These are phyloP conservation scores for Sphenodon punctatus DNA, from an alignment of 2,797 vertebrate genomes.

Conservation along the genomic window DNA sequence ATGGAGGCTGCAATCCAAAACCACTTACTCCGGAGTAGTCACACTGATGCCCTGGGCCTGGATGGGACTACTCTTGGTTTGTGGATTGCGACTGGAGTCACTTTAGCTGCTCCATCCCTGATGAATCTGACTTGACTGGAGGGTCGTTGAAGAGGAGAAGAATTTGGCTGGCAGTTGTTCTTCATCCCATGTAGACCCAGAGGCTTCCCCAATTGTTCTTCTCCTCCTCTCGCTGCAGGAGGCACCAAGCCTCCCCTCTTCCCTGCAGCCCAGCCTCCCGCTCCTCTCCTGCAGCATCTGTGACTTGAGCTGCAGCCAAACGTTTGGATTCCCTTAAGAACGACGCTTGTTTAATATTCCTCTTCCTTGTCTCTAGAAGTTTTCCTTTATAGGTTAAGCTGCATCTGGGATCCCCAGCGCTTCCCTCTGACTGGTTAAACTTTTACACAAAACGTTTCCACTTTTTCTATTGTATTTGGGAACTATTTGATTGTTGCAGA, in stretches of 20 bases:
- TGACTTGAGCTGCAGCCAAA: slow-evolving; percentile 31
- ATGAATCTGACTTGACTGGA: background rate
- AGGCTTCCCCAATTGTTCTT: background rate
- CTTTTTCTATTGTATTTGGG: background rate
- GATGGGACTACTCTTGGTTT: no score
- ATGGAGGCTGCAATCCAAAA: no score
- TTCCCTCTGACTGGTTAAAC: slow-evolving; percentile 22
- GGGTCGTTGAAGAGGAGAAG: background rate
- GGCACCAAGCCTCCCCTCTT: background rate
- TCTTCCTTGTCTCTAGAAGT: slow-evolving; percentile 42
- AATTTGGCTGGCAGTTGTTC: background rate
- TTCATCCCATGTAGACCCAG: background rate
- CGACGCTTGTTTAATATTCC: slow-evolving; percentile 59
- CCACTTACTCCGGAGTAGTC: no score
- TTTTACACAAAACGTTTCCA: slow-evolving; percentile 20
- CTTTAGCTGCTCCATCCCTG: no score
- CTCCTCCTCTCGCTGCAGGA: background rate
- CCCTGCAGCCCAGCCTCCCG: background rate
- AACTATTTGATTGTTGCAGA: slow-evolving; percentile 1
- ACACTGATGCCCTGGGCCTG: no score
- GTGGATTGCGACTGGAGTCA: no score
- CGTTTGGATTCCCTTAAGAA: slow-evolving; percentile 43
- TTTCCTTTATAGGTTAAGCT: slow-evolving; percentile 53
- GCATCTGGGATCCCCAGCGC: slow-evolving; percentile 41
- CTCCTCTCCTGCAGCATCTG: slow-evolving; percentile 15